Percentiles rank a stretch among this genome's conserved stretches.
phyloP scores from a whole-genome alignment of 1,140 invertebrate genomes.

The Papilio polytes region DNA sequence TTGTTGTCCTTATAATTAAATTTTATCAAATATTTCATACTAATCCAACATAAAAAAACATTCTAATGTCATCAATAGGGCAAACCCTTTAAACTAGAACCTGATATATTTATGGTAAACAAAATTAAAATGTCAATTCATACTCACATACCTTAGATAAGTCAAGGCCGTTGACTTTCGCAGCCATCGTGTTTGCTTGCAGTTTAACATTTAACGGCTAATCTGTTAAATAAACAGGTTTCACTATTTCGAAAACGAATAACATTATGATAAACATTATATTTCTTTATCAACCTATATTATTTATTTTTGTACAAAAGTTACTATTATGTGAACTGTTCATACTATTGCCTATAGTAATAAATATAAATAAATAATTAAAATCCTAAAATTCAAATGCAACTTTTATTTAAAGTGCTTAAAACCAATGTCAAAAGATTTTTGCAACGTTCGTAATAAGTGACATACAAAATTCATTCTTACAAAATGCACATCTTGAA shows the following conservation, averaged over 20 bases:
- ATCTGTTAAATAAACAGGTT: constrained; percentile 24
- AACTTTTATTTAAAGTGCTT: neutral
- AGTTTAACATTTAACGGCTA: constrained; percentile 20
- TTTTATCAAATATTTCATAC: neutral
- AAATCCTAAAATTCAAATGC: neutral
- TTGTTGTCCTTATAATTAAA: no score
- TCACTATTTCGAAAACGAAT: constrained; percentile 26
- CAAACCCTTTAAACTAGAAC: neutral
- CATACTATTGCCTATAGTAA: no score
- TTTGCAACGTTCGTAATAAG: neutral
- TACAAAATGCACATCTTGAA: neutral
- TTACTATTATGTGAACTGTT: neutral
- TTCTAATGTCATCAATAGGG: neutral
- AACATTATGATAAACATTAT: neutral
- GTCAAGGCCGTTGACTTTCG: constrained; percentile 21
- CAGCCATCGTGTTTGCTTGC: constrained; percentile 1
- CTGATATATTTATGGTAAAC: constrained; percentile 10
- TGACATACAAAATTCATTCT: neutral
- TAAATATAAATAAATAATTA: no score
- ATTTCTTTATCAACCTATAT: neutral
- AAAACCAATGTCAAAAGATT: neutral
- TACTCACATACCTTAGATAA: constrained; percentile 12
- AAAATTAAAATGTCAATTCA: constrained; percentile 5
- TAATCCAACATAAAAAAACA: neutral
- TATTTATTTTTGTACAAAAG: neutral